Evolutionary conservation across 2,113 vertebrate species (phyloP).

Genomic region (Ciconia stormi): DNA sequence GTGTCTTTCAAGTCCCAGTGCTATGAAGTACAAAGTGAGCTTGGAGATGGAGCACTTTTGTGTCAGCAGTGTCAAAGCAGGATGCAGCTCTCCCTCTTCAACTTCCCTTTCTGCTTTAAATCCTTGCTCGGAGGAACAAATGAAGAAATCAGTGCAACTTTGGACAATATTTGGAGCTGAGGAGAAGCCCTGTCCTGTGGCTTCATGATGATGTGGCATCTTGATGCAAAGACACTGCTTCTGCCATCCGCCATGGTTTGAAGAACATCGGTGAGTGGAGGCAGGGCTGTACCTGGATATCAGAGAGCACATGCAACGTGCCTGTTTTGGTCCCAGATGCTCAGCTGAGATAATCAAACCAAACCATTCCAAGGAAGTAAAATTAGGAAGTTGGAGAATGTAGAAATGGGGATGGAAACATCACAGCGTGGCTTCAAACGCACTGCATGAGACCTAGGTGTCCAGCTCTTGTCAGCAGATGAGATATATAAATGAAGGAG

Average conservation of each 20-base stretch:
- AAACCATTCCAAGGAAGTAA: not conserved
- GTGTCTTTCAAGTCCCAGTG: not conserved
- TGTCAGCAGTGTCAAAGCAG: not conserved
- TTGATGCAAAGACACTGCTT: not conserved
- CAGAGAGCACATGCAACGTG: rapidly evolving
- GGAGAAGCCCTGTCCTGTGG: not conserved
- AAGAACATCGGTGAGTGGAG: not conserved
- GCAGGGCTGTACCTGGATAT: no score
- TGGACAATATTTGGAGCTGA: not conserved
- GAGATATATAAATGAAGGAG: not conserved
- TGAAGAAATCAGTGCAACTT: rapidly evolving
- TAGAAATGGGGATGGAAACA: not conserved
- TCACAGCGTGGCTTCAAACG: rapidly evolving
- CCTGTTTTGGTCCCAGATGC: not conserved
- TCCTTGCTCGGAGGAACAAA: not conserved
- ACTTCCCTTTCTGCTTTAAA: not conserved
- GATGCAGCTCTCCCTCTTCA: not conserved
- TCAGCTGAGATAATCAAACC: not conserved
- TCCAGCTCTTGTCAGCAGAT: not conserved
- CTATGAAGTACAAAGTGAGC: not conserved
- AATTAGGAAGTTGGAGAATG: not conserved
- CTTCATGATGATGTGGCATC: not conserved
- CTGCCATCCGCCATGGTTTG: rapidly evolving
- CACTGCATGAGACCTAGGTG: not conserved
- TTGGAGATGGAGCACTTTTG: not conserved